phyloP scores from a whole-genome alignment of 2,113 vertebrate species.

The Dasyprocta punctata region DNA sequence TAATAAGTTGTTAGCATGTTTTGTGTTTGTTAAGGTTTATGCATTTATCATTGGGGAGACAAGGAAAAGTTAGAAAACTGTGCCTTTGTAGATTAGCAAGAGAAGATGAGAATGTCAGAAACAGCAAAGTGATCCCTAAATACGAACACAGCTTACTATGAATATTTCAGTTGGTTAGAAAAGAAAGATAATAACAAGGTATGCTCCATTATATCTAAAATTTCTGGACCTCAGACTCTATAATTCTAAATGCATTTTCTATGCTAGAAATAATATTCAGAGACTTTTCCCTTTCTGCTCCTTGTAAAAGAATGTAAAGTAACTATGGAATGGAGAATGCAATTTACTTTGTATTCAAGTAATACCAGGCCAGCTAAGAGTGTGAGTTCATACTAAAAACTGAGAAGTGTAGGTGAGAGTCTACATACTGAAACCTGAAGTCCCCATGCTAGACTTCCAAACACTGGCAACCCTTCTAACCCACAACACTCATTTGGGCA shows the following conservation, averaged over 20 bases:
- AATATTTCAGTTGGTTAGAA: background rate
- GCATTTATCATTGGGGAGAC: background rate
- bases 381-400: background rate
- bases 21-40: background rate
- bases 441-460: background rate
- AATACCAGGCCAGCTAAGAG: background rate
- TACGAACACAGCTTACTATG: background rate
- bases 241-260: conserved; percentile 31
- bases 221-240: background rate
- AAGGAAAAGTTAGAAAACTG: background rate
- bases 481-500: background rate
- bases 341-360: background rate
- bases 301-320: background rate
- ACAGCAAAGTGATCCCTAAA: background rate
- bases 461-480: background rate
- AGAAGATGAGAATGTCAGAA: background rate
- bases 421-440: background rate
- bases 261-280: conserved; percentile 2
- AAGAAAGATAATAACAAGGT: background rate
- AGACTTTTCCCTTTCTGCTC: background rate
- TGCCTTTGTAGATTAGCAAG: background rate
- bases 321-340: background rate
- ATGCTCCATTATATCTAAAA: background rate
- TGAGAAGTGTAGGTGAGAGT: background rate
- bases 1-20: background rate